Conservation (phyloP, 2,113 vertebrate genomes). For the Melierax canorus region DNA sequence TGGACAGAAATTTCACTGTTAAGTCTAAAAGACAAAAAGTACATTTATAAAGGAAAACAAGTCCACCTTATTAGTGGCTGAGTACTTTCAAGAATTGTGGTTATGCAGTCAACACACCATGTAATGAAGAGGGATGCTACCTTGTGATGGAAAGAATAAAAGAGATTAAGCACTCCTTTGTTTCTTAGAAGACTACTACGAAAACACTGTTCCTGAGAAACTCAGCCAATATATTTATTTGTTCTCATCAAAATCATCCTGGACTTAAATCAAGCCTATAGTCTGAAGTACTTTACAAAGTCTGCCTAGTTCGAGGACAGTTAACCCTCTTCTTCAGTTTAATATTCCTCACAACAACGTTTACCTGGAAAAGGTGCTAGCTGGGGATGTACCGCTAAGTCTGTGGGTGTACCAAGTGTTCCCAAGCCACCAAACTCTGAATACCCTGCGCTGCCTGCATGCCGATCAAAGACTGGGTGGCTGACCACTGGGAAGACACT, state of each 20-base stretch:
- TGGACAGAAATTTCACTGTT: not conserved
- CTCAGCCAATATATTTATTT: not conserved
- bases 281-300: not conserved
- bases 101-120: not conserved
- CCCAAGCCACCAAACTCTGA: constrained; percentile 86
- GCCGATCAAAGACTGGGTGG: constrained; percentile 79
- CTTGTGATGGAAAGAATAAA: not conserved
- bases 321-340: constrained; percentile 23
- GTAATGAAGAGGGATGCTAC: not conserved
- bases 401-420: constrained; percentile 74
- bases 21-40: not conserved
- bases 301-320: not conserved
- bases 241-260: not conserved
- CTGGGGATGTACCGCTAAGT: constrained; percentile 80
- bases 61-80: not conserved
- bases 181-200: not conserved
- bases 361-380: constrained; percentile 83
- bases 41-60: not conserved
- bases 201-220: not conserved
- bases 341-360: constrained; percentile 37
- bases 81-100: not conserved
- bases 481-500: constrained; percentile 83
- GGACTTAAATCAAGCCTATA: not conserved
- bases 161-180: not conserved
- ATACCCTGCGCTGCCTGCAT: constrained; percentile 77